phyloP scores from a whole-genome alignment of 2,888 invertebrate species.

The Drosophila mulleri region DNA sequence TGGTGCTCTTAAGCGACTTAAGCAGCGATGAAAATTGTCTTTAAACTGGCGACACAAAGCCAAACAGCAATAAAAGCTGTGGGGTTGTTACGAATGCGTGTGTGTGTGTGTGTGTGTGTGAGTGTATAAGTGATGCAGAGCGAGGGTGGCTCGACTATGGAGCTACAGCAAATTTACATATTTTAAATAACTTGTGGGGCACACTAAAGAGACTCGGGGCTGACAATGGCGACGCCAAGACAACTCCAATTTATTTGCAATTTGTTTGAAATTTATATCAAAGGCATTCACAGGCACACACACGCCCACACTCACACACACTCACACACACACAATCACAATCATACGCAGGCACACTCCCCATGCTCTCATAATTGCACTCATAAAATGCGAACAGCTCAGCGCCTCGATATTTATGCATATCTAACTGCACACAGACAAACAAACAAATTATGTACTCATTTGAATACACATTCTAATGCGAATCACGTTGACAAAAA shows the following conservation, averaged over 20 bases:
- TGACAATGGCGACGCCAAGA: constrained; percentile 66
- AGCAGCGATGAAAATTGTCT: constrained; percentile 55
- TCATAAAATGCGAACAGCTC: constrained; percentile 73
- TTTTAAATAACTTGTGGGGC: constrained; percentile 76
- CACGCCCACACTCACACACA: constrained; percentile 22
- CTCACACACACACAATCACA: neutral
- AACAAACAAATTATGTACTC: constrained; percentile 79
- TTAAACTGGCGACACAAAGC: constrained; percentile 64
- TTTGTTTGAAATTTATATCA: constrained; percentile 79
- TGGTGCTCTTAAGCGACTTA: constrained; percentile 27
- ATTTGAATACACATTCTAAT: constrained; percentile 81
- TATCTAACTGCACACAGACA: constrained; percentile 61
- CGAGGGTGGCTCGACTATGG: constrained; percentile 33
- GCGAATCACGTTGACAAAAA: constrained; percentile 79
- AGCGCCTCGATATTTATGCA: constrained; percentile 57
- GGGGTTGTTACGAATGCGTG: constrained; percentile 22
- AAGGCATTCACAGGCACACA: constrained; percentile 44
- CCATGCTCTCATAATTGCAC: constrained; percentile 65
- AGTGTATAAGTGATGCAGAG: constrained; percentile 10
- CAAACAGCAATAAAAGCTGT: constrained; percentile 60
- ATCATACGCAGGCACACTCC: neutral
- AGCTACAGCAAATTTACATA: constrained; percentile 70
- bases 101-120: constrained; percentile 9
- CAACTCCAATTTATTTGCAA: constrained; percentile 80
- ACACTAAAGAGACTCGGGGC: constrained; percentile 49